Percentiles rank a stretch among this genome's conserved stretches.
phyloP scores from a whole-genome alignment of 2,113 vertebrate genomes.

The Gasterosteus aculeatus region DNA sequence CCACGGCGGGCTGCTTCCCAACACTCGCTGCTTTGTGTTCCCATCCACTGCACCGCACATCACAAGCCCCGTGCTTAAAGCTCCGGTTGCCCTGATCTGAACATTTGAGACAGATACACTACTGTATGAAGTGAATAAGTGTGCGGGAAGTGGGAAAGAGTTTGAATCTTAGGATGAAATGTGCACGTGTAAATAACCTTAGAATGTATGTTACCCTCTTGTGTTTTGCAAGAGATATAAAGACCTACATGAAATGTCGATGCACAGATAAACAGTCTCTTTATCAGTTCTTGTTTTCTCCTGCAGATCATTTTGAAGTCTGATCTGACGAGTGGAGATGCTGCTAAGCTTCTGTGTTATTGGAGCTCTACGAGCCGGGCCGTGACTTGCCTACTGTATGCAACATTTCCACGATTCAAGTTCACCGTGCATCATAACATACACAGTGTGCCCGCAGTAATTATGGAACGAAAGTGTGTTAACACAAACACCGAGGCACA shows the following conservation, averaged over 20 bases:
- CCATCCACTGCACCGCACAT: slow-evolving; percentile 23
- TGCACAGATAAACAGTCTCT: background rate
- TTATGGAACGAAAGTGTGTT: background rate
- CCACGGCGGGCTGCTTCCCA: slow-evolving; percentile 41
- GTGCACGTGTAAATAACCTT: background rate
- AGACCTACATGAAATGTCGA: background rate
- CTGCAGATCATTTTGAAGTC: slow-evolving; percentile 17
- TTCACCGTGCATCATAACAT: slow-evolving; percentile 1
- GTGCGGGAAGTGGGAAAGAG: background rate
- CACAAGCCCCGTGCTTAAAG: slow-evolving; percentile 43
- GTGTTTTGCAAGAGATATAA: background rate
- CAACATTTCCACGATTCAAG: background rate
- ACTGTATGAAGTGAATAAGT: background rate
- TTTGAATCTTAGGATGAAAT: background rate
- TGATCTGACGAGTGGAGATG: slow-evolving; percentile 30
- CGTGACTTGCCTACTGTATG: slow-evolving; percentile 51
- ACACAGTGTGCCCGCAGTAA: background rate
- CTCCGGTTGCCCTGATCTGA: slow-evolving; percentile 18
- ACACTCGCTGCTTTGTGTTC: slow-evolving; percentile 71
- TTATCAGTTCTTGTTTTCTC: background rate
- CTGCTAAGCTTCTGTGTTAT: slow-evolving; percentile 33
- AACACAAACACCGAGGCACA: slow-evolving; percentile 8
- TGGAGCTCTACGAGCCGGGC: slow-evolving; percentile 37
- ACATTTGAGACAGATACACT: background rate
- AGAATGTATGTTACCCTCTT: background rate